Percentiles rank a stretch among this genome's conserved stretches.
These are phyloP conservation scores for Drosophila varians DNA, from an alignment of 1,140 invertebrate genomes.

Conservation along the genomic window DNA sequence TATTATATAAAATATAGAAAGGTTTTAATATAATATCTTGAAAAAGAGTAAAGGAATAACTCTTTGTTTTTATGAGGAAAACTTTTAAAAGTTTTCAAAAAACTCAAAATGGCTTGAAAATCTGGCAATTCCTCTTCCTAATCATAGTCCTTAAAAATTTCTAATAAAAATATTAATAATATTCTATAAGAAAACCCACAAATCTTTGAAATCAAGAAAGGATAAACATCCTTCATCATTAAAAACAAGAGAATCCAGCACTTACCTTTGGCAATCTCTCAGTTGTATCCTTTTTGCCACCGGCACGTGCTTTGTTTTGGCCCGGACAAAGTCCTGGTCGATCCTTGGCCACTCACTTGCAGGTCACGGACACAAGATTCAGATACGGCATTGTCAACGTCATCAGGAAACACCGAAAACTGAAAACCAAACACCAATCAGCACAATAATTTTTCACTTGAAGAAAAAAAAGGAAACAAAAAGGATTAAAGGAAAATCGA, in stretches of 20 bases:
- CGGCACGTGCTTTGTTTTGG: background rate
- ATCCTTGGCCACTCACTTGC: background rate
- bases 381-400: conserved; percentile 14
- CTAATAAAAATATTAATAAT: too few relatives aligned
- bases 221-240: background rate
- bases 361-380: background rate
- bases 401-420: background rate
- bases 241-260: background rate
- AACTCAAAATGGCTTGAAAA: background rate
- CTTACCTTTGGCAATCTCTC: background rate
- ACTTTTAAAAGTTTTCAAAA: too few relatives aligned
- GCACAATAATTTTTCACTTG: too few relatives aligned
- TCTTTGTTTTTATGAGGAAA: background rate
- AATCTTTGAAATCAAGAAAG: background rate
- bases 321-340: background rate
- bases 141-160: too few relatives aligned
- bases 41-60: background rate
- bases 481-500: conserved; percentile 17
- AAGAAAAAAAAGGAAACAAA: background rate
- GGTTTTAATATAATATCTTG: background rate
- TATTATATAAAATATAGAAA: background rate
- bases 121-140: background rate
- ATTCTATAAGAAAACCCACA: background rate
- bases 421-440: background rate
- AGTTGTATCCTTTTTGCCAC: too few relatives aligned